These are phyloP conservation scores for Chironex yamaguchii DNA, from an alignment of 30 jellyfish, hydroid and myxozoan species.

Conservation along the genomic window DNA sequence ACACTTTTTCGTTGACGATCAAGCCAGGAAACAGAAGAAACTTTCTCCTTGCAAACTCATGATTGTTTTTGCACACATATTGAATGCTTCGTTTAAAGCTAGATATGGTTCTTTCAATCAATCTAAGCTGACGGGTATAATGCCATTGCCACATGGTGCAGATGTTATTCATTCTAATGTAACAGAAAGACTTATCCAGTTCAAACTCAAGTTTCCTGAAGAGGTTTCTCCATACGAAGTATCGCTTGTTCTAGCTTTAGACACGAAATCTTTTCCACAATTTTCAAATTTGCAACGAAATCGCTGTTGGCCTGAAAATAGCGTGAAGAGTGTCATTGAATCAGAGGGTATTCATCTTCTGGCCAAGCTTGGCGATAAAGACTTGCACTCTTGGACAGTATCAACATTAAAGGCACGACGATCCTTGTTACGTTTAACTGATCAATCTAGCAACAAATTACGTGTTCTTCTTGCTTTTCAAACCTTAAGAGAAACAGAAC, in stretches of 20 bases:
- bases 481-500: constrained; percentile 69
- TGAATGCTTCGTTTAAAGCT: constrained; percentile 36
- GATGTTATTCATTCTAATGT: constrained; percentile 43
- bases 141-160: constrained; percentile 64
- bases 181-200: constrained; percentile 46
- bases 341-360: constrained; percentile 83
- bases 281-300: constrained; percentile 15
- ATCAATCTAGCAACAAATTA: constrained; percentile 64
- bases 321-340: constrained; percentile 40
- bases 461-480: constrained; percentile 81
- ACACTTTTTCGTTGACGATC: constrained; percentile 65
- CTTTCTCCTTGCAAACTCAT: constrained; percentile 86
- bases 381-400: constrained; percentile 86
- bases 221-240: constrained; percentile 56
- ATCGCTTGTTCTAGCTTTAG: constrained; percentile 68
- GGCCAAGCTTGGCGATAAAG: constrained; percentile 43
- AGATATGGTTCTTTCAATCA: background rate
- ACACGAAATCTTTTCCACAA: constrained; percentile 67
- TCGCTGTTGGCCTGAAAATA: constrained; percentile 82
- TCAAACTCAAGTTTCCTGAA: constrained; percentile 60
- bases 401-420: constrained; percentile 78
- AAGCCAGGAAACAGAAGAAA: background rate
- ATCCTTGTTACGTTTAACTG: constrained; percentile 68
- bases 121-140: background rate
- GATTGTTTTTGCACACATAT: constrained; percentile 72